Evolutionary conservation across 2,797 vertebrate genomes (phyloP).

Genomic region (Apodemus agrarius): DNA sequence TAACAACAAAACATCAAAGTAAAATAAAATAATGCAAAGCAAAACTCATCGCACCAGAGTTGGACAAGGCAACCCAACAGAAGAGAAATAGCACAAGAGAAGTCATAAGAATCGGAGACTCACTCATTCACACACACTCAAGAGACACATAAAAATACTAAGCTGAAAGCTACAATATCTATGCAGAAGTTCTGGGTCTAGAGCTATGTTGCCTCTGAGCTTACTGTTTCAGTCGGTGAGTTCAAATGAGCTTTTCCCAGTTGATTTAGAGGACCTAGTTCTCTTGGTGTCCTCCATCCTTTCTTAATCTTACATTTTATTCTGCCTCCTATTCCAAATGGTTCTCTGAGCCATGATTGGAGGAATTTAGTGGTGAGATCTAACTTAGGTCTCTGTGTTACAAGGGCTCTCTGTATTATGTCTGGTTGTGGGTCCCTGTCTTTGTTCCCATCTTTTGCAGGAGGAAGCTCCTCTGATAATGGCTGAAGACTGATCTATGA

Average conservation of each 20-base stretch:
- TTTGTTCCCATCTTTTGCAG: neutral
- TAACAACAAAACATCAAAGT: neutral
- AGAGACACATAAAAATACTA: neutral
- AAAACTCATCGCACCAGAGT: neutral
- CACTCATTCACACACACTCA: neutral
- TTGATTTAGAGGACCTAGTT: neutral
- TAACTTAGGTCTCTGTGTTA: neutral
- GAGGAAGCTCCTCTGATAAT: neutral
- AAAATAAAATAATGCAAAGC: neutral
- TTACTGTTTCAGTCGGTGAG: neutral
- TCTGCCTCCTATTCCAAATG: neutral
- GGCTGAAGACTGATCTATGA: neutral
- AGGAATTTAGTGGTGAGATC: neutral
- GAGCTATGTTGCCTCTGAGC: neutral
- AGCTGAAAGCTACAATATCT: neutral
- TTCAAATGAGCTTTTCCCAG: neutral
- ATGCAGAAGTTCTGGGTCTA: neutral
- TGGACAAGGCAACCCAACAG: neutral
- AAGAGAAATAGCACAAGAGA: neutral
- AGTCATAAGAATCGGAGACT: neutral
- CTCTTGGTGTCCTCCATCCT: neutral
- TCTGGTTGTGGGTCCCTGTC: neutral
- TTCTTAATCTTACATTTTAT: neutral
- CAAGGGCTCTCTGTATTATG: no score
- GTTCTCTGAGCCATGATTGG: neutral